Percentiles rank a stretch among this genome's conserved stretches.
Evolutionary conservation across 1,140 invertebrate species (phyloP).

Genomic region (Sycophila sp.): DNA sequence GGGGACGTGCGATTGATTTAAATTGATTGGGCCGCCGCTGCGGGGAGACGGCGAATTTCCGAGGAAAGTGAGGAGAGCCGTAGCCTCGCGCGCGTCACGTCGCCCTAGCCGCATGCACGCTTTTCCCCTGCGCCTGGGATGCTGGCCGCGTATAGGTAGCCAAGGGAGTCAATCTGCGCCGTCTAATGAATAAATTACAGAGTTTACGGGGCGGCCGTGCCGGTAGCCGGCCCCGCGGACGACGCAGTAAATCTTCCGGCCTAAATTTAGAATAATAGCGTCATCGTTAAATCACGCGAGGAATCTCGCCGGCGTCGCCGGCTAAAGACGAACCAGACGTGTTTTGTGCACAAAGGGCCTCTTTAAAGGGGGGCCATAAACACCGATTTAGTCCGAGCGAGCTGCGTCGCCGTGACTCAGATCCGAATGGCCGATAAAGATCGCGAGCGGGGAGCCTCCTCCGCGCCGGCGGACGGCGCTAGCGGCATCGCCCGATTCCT

Average conservation of each 20-base stretch:
- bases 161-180: too few species aligned
- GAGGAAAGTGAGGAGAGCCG: conserved; percentile 37
- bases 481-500: too few species aligned
- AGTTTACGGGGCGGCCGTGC: not conserved
- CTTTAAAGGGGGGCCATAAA: conserved; percentile 14
- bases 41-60: too few species aligned
- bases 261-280: conserved; percentile 13
- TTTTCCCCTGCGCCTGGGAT: too few species aligned
- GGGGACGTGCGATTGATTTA: conserved; percentile 35
- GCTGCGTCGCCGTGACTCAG: conserved; percentile 4
- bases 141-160: too few species aligned
- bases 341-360: not conserved
- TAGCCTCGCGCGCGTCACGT: conserved; percentile 16
- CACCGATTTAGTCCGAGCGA: conserved; percentile 9
- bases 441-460: too few species aligned
- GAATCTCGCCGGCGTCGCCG: not conserved
- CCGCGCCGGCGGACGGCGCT: too few species aligned
- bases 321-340: too few species aligned
- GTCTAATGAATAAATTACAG: conserved; percentile 1
- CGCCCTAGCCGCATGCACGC: too few species aligned
- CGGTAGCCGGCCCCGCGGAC: not conserved
- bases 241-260: not conserved
- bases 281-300: not conserved
- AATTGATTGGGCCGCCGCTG: conserved; percentile 16
- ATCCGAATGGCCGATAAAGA: conserved; percentile 14